A percentile compares a stretch with the other conserved stretches of the same genome.
Conservation (phyloP, 1,140 invertebrate genomes). For the Meloidogyne hapla region DNA sequence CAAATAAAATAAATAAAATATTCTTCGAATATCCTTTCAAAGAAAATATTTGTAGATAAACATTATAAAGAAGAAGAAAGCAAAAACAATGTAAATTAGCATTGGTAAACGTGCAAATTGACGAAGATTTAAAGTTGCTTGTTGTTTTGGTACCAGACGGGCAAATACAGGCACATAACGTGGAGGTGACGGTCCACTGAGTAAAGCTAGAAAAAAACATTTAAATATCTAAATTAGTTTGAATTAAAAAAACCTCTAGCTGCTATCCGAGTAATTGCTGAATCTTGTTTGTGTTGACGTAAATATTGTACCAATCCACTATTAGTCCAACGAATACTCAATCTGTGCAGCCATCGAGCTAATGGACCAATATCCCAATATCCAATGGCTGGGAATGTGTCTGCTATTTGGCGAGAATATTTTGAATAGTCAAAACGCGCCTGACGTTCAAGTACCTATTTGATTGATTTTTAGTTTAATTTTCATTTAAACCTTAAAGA, state of each 20-base stretch:
- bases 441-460: constrained; percentile 31
- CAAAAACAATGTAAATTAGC: constrained; percentile 23
- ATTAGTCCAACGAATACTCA: constrained; percentile 32
- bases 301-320: constrained; percentile 31
- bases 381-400: constrained; percentile 31
- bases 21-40: not conserved
- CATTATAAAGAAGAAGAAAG: constrained; percentile 10
- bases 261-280: constrained; percentile 15
- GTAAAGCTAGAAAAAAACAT: constrained; percentile 12
- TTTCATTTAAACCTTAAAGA: too few species aligned
- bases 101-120: constrained; percentile 27
- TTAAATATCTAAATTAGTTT: too few species aligned
- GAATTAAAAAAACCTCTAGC: constrained; percentile 5
- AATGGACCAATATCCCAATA: constrained; percentile 32
- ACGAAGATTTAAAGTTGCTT: constrained; percentile 17
- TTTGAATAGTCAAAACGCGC: constrained; percentile 30
- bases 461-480: not conserved
- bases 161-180: constrained; percentile 40
- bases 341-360: constrained; percentile 24
- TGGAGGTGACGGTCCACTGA: constrained; percentile 32
- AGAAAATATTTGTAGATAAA: constrained; percentile 4
- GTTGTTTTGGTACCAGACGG: constrained; percentile 26
- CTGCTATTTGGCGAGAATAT: constrained; percentile 33
- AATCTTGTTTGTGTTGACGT: constrained; percentile 28
- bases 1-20: too few species aligned